Percentiles rank a stretch among this genome's conserved stretches.
phyloP scores from a whole-genome alignment of 2,797 vertebrate species.

The Chelon auratus region DNA sequence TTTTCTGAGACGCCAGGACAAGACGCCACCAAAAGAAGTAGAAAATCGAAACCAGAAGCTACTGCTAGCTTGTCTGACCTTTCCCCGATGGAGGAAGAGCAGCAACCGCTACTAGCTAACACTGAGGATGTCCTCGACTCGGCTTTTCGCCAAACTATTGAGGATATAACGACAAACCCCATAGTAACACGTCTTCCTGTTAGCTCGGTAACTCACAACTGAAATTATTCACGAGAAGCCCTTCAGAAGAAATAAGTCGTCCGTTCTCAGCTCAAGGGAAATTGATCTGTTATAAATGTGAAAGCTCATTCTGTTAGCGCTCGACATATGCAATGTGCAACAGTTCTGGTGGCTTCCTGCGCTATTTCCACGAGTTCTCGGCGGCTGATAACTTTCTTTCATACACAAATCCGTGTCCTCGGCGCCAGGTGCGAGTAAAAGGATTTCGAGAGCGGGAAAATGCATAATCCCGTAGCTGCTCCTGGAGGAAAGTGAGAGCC shows the following conservation, averaged over 20 bases:
- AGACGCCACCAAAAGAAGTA: too few relatives aligned
- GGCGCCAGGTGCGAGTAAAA: constrained; percentile 50
- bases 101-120: too few relatives aligned
- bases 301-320: constrained; percentile 50
- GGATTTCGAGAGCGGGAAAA: constrained; percentile 53
- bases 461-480: constrained; percentile 46
- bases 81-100: too few relatives aligned
- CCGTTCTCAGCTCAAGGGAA: constrained; percentile 53
- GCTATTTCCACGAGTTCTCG: constrained; percentile 39
- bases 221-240: constrained; percentile 63
- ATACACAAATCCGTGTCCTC: constrained; percentile 63
- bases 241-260: constrained; percentile 64
- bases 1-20: too few relatives aligned
- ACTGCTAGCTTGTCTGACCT: too few relatives aligned
- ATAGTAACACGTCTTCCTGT: constrained; percentile 39
- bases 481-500: constrained; percentile 37
- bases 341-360: constrained; percentile 38
- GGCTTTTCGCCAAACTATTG: too few relatives aligned
- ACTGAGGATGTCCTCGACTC: too few relatives aligned
- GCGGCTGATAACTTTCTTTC: constrained; percentile 48
- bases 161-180: not conserved
- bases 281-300: constrained; percentile 66
- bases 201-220: constrained; percentile 49
- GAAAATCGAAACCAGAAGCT: too few relatives aligned
- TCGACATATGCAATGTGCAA: constrained; percentile 59